These are phyloP conservation scores for Cryptosula pallasiana DNA, from an alignment of 2,888 invertebrate genomes.

Conservation along the genomic window DNA sequence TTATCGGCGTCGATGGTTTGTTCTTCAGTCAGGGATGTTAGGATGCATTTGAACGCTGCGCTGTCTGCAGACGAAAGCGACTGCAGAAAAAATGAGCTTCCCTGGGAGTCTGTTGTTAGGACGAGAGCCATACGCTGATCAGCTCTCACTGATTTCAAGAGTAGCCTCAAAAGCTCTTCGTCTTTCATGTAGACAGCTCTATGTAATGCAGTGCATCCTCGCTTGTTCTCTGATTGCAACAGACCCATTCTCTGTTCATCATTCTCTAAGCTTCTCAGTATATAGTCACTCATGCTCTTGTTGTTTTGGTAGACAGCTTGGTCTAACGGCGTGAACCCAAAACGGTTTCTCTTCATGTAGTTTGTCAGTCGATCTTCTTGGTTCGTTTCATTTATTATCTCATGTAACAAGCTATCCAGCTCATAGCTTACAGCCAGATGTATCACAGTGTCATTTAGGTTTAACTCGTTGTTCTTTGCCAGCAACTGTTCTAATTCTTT, in stretches of 20 bases:
- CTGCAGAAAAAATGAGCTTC: neutral
- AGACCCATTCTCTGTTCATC: neutral
- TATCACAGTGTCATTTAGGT: neutral
- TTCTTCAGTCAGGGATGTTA: neutral
- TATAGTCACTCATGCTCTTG: neutral
- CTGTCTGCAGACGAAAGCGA: neutral
- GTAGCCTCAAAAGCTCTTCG: neutral
- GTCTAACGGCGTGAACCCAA: neutral
- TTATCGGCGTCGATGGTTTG: neutral
- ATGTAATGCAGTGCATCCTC: conserved; percentile 10
- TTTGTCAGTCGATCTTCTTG: neutral
- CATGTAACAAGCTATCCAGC: neutral
- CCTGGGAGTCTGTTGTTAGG: neutral
- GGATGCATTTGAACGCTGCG: neutral
- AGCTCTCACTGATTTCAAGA: neutral
- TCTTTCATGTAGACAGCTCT: neutral
- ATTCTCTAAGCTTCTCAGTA: neutral
- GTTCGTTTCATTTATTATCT: neutral
- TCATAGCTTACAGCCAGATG: neutral
- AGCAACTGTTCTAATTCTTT: too few species aligned
- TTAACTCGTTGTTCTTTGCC: too few species aligned
- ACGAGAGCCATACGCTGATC: neutral
- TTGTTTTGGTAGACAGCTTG: neutral
- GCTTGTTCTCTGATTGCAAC: neutral
- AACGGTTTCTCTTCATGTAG: neutral